phyloP scores from a whole-genome alignment of 2,888 invertebrate genomes.

The Phaedon cochleariae region DNA sequence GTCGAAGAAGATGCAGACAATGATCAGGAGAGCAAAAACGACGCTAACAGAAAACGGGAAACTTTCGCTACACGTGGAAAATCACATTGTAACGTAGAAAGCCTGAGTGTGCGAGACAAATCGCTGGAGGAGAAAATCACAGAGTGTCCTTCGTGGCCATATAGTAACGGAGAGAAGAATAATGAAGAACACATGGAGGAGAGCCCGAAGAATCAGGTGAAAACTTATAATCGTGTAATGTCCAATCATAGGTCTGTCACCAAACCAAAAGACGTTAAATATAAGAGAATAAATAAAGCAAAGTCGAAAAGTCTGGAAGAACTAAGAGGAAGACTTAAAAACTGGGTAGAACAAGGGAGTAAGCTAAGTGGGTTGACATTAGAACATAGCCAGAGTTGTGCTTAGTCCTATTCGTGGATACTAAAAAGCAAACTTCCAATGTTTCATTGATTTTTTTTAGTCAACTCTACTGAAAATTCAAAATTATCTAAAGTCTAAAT shows the following conservation, averaged over 20 bases:
- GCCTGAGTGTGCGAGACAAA: constrained; percentile 41
- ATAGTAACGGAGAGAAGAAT: constrained; percentile 48
- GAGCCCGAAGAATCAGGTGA: constrained; percentile 66
- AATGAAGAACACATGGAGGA: constrained; percentile 56
- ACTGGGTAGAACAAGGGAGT: constrained; percentile 85
- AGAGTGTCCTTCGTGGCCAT: constrained; percentile 46
- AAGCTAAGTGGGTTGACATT: constrained; percentile 73
- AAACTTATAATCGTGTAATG: constrained; percentile 80
- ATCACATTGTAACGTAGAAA: constrained; percentile 48
- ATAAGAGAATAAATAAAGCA: constrained; percentile 89
- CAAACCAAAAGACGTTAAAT: constrained; percentile 90
- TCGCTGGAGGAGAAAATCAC: constrained; percentile 46
- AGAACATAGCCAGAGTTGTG: constrained; percentile 69
- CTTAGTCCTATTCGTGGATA: constrained; percentile 45
- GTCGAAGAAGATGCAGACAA: constrained; percentile 84
- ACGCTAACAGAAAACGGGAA: constrained; percentile 67
- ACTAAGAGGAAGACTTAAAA: constrained; percentile 80
- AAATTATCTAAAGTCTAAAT: too few species aligned
- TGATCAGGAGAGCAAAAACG: constrained; percentile 56
- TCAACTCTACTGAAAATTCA: neutral
- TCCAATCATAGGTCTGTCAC: constrained; percentile 89
- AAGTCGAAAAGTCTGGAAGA: constrained; percentile 90
- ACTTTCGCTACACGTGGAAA: constrained; percentile 57
- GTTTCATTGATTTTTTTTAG: neutral
- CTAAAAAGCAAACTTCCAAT: too few species aligned